Percentiles rank a stretch among this genome's conserved stretches.
Conservation (phyloP, 1,140 invertebrate genomes). For the Neodiprion pinetum region DNA sequence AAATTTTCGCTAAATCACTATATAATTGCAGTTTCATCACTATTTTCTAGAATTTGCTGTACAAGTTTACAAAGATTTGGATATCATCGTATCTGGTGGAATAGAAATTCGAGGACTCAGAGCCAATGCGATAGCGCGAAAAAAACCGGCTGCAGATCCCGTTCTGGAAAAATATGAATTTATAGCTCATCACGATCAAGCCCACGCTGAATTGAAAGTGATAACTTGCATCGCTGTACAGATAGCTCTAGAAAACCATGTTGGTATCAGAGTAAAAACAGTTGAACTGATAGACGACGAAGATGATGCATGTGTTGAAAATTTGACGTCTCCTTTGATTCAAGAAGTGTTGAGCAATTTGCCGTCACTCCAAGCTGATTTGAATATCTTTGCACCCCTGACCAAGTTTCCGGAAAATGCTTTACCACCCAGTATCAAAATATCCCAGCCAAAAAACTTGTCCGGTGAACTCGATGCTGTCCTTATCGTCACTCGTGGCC, state of each 20-base stretch:
- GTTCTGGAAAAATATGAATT: constrained; percentile 64
- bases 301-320: constrained; percentile 26
- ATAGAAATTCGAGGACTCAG: constrained; percentile 69
- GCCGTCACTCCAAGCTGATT: constrained; percentile 64
- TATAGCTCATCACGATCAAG: constrained; percentile 56
- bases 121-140: constrained; percentile 67
- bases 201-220: constrained; percentile 41
- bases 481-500: constrained; percentile 59
- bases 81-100: constrained; percentile 53
- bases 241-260: constrained; percentile 76
- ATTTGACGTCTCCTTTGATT: constrained; percentile 60
- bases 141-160: constrained; percentile 43
- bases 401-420: constrained; percentile 48
- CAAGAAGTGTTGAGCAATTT: constrained; percentile 63
- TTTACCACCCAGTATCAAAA: constrained; percentile 59
- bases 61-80: constrained; percentile 38
- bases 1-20: no score
- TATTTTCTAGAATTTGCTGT: not conserved
- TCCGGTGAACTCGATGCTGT: constrained; percentile 62
- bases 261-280: constrained; percentile 71
- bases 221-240: constrained; percentile 67
- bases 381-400: constrained; percentile 57
- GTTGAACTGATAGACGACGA: constrained; percentile 68
- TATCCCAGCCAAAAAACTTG: constrained; percentile 67
- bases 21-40: no score